Base-by-base conservation (phyloP, 1,140 invertebrate species). In the Hestina assimilis region DNA sequence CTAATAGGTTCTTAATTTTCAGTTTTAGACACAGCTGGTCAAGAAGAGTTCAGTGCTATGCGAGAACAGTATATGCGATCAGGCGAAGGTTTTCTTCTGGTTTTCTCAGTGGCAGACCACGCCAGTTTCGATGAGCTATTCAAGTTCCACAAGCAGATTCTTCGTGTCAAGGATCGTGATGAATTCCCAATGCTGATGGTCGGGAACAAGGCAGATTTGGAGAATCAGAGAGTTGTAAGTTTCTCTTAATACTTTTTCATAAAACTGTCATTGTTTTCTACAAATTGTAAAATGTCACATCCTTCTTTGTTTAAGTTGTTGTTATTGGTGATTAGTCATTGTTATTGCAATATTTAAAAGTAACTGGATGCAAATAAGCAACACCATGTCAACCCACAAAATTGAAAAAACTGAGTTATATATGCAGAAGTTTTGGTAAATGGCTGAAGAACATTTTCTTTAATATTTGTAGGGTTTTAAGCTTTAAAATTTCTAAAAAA, bases 1-100 rank as follows among this genome's bases (percentile, higher is more conserved):
- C 20, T 12, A 42, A 43, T 23, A 11, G 0, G 1, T 0, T 23
- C 9, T 4, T 53, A 12, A 7, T 31, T 48, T 62, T 7, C 69
- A 96, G 96, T 99, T 78, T 89, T 99, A 69, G 98, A 99, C 83
- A 99, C 98, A 9, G 98, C 98, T 24, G 98, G 98, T 0, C 98
- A 99, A 89, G 98, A 99, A 74, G 98, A 99, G 89, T 99, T 99
- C 82, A 97, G 96, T 82, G 97, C 97, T 3, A 99, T 99, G 97
- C 90, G 97, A 46, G 97, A 98, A 83, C 96, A 98, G 80, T 98
- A 98, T 84, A 98, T 98, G 96, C 90, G 96, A 54, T 97, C 96
- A 1, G 98, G 98, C 5, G 97, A 99, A 88, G 98, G 98, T 6
- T 99, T 99, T 85, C 91, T 99, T 4, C 89, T 98, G 0, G 96